Evolutionary conservation across 2,797 vertebrate genomes (phyloP), one percentile per base, ranked within the genome.

Genomic region (Alca torda): DNA sequence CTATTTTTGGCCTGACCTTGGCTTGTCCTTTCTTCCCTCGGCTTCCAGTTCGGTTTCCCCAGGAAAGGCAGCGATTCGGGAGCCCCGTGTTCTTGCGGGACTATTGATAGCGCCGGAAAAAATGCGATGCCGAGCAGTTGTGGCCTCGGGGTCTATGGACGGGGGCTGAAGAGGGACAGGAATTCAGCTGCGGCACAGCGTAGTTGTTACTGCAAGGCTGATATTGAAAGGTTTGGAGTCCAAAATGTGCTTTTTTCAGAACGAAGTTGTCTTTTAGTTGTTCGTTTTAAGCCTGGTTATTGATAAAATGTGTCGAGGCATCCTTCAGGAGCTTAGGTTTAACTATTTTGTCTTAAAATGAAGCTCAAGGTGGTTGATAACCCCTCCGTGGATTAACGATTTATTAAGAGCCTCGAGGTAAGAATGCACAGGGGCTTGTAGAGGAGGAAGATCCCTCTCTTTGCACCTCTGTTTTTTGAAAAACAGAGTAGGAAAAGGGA

Each of bases 401-500:
- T 21, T 30, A 3, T 37, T 12, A 10, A 31, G 51, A 45, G 30
- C 33, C 13, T 51, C 18, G 1, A 45, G 75, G 45, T 24, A 18
- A 37, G 45, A 43, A 23, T 0, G 4, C 0, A 0, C 3, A 0
- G 50, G 5, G 17, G 9, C 41, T 45, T 12, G 37, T 14, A 9
- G 46, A 2, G 23, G 54, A 37, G 54, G 41, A n/a, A 28, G 39
- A 37, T 30, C 37, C 19, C 3, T 21, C 37, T 9, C 37, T 39
- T 60, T 15, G 5, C 19, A 12, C 43, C 35, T 2, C 1, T 28
- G n/a, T 16, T 7, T 25, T 25, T 74, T 20, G 35, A 65, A 74
- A 56, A 65, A 39, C 6, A 30, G 20, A 0, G 50, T 39, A 28
- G 60, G 30, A 16, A 20, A 25, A 19, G 16, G 16, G 31, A 6